Evolutionary conservation across 2,113 vertebrate species (phyloP), one percentile per base, ranked within the genome.

Genomic region (Prolemur simus): DNA sequence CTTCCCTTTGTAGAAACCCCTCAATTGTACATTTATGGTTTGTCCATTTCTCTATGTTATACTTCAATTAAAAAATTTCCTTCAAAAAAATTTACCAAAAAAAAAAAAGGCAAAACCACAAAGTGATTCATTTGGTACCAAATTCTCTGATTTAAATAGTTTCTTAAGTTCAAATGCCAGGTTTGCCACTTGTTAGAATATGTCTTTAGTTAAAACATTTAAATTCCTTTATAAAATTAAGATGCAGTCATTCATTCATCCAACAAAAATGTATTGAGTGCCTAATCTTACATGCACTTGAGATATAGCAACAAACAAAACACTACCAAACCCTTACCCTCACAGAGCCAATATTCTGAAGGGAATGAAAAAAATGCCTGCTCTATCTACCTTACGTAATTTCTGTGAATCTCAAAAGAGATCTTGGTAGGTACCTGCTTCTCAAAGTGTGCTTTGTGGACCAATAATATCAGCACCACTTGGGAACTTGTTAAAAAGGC

Each of bases 191-290:
- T 92, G 87, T 13, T 82, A 87, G 56, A 87, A 80, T 69, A 15
- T 87, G 32, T 87, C 54, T 68, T 78, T 42, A 29, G 23, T 66
- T 63, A 92, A 83, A 77, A 18, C 10, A 88, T 91, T 83, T 82
- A 76, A 87, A 82, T 63, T 88, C 60, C 58, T 88, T 49, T 69
- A 21, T 91, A 87, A 96, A 82, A 83, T 77, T 87, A 82, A 82
- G 49, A 94, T 60, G n/a, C 27, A 80, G 15, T 68, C 13, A 78
- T 42, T 88, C n/a, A 45, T 25, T 68, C 3, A 49, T 39, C 42
- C 39, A 60, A 23, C 45, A 78, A 91, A 94, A 77, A 71, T 71
- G 8, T 63, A 88, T 42, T 56, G n/a, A 54, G 37, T 71, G 3
- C 78, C 4, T 63, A 32, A 20, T 39, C 8, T 66, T 82, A 34